Conservation (phyloP, 2,888 invertebrate genomes). For the Patella pellucida region DNA sequence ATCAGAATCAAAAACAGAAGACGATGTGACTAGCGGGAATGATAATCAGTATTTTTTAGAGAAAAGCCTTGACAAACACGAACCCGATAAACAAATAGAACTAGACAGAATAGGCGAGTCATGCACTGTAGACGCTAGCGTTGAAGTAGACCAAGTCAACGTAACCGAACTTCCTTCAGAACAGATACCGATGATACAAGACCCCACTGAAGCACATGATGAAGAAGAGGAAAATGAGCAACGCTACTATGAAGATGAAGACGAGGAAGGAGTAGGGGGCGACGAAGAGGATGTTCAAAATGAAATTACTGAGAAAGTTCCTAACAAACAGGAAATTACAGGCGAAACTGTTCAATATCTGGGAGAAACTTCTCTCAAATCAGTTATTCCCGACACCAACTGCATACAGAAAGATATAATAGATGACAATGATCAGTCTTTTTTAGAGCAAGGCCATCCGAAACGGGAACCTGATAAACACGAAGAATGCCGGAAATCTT, state of each 20-base stretch:
- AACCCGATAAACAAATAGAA: neutral
- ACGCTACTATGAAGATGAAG: neutral
- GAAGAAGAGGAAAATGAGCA: neutral
- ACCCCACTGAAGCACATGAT: neutral
- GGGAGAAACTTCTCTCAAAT: no score
- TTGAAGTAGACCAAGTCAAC: constrained; percentile 15
- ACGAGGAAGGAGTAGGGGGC: constrained; percentile 11
- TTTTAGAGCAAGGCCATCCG: neutral
- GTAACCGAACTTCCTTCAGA: constrained; percentile 21
- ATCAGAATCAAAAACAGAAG: neutral
- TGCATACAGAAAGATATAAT: no score
- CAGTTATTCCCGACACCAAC: no score
- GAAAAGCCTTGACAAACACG: neutral
- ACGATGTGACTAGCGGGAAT: neutral
- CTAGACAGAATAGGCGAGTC: neutral
- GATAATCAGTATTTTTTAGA: neutral
- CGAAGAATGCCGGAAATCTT: neutral
- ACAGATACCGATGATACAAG: constrained; percentile 18
- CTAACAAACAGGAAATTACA: no score
- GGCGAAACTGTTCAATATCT: no score
- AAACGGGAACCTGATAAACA: neutral
- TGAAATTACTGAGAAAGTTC: no score
- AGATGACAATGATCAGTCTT: neutral
- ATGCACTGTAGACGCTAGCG: neutral
- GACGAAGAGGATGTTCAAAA: neutral